Evolutionary conservation across 2,113 vertebrate genomes (phyloP), one percentile per base, ranked within the genome.

Genomic region (Oncorhynchus nerka): DNA sequence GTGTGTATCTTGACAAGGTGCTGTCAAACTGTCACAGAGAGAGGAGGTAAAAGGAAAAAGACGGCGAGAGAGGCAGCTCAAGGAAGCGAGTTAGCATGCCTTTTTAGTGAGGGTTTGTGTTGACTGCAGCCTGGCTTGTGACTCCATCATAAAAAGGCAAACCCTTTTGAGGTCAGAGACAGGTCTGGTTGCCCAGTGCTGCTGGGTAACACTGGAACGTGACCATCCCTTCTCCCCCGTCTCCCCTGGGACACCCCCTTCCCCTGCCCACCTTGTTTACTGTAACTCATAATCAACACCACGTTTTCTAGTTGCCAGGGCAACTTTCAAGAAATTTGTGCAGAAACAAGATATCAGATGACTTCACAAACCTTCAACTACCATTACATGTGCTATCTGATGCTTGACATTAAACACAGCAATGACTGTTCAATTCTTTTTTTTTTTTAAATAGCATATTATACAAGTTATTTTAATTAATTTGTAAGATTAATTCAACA

Each of bases 101-200:
- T 65, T 26, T 4, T 24, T 65, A 65, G 24, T 26, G 22, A 65
- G 22, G 62, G 62, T 65, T 65, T 26, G 26, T 65, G 62, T 28
- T 65, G 62, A 65, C 62, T 28, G 22, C 24, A 65, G 62, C 62
- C 62, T 26, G 3, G 62, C 62, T 26, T 45, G 26, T 15, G 26
- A 22, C 62, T 13, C 22, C 62, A 15, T 65, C 62, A 65, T 13
- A 28, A 65, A 28, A 26, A 28, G 73, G 39, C 9, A 45, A 45
- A 45, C 39, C 39, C 39, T 11, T 45, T 45, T 45, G 39, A 45
- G 39, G 39, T 45, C 39, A 45, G 39, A 9, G 39, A 45, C 39
- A 73, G 75, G 85, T 83, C 82, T 83, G 80, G 89, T 90, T 87
- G 87, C 82, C 79, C 76, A 80, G 88, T 76, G 77, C 82, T 80